phyloP scores from a whole-genome alignment of 2,888 invertebrate genomes.

The Tromatobia lineatoria region DNA sequence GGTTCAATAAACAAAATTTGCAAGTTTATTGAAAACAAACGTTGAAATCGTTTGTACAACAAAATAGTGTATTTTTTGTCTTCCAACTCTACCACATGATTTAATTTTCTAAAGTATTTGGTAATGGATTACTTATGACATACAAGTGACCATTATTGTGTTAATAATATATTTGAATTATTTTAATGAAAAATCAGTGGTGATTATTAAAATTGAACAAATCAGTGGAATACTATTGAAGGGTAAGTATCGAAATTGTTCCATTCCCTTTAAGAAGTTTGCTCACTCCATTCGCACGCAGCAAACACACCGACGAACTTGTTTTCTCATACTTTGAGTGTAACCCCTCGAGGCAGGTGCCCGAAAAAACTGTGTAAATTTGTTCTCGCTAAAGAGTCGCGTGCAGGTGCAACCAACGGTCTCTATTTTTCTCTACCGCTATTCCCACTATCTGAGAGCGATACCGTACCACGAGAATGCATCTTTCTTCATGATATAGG shows the following conservation, averaged over 20 bases:
- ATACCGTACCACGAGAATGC: neutral
- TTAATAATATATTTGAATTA: no score
- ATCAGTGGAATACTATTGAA: neutral
- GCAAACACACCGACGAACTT: slow-evolving; percentile 47
- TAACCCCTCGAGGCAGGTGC: slow-evolving; percentile 61
- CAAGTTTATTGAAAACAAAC: no score
- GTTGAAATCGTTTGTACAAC: no score
- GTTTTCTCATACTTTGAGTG: slow-evolving; percentile 43
- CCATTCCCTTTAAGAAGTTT: neutral
- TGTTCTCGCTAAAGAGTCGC: slow-evolving; percentile 66
- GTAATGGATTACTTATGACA: no score
- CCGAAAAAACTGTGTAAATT: slow-evolving; percentile 68
- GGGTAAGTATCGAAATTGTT: neutral
- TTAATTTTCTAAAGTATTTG: no score
- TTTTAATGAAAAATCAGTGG: neutral
- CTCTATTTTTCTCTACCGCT: slow-evolving; percentile 29
- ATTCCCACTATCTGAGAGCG: neutral
- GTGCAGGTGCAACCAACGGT: slow-evolving; percentile 66
- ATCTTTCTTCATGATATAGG: neutral
- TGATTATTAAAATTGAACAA: neutral
- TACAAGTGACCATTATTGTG: no score
- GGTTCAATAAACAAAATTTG: no score
- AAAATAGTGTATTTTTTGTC: no score
- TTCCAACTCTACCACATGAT: no score
- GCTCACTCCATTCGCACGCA: neutral